Evolutionary conservation across 2,113 vertebrate genomes (phyloP).

Genomic region (Xenopus borealis): DNA sequence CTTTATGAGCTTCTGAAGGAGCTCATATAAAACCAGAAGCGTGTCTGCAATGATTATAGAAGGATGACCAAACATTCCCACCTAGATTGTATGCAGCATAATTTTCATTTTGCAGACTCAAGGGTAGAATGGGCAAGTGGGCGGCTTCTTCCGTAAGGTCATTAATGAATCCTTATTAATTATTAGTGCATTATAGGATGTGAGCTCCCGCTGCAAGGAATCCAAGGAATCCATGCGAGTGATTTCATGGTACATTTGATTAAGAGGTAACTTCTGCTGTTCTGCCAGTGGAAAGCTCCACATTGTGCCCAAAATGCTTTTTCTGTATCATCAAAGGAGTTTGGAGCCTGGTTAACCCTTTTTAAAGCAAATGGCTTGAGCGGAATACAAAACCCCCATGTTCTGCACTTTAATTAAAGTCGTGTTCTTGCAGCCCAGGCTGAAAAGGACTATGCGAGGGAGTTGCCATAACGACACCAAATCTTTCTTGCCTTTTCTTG

Average conservation of each 20-base stretch:
- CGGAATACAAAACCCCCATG: conserved; percentile 64
- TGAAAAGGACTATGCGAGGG: conserved; percentile 74
- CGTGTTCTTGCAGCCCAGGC: conserved; percentile 61
- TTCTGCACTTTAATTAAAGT: conserved; percentile 67
- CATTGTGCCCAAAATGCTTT: conserved; percentile 51
- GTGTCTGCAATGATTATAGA: too few species aligned
- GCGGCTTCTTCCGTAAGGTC: background rate
- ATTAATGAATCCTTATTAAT: conserved; percentile 36
- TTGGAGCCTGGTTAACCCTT: conserved; percentile 65
- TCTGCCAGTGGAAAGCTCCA: conserved; percentile 45
- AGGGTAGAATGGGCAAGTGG: background rate
- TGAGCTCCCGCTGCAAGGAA: conserved; percentile 18
- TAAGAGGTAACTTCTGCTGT: conserved; percentile 54
- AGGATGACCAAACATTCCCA: too few species aligned
- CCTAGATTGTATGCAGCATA: background rate
- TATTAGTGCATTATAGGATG: conserved; percentile 23
- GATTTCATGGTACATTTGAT: conserved; percentile 49
- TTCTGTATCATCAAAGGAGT: conserved; percentile 62
- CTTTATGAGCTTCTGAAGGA: too few species aligned
- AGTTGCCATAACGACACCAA: conserved; percentile 79
- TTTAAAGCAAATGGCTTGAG: conserved; percentile 62
- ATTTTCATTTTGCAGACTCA: background rate
- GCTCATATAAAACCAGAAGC: too few species aligned
- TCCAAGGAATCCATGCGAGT: conserved; percentile 8
- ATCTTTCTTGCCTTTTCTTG: conserved; percentile 67